Conservation (phyloP, 2,888 invertebrate genomes). For the Lysandra coridon region DNA sequence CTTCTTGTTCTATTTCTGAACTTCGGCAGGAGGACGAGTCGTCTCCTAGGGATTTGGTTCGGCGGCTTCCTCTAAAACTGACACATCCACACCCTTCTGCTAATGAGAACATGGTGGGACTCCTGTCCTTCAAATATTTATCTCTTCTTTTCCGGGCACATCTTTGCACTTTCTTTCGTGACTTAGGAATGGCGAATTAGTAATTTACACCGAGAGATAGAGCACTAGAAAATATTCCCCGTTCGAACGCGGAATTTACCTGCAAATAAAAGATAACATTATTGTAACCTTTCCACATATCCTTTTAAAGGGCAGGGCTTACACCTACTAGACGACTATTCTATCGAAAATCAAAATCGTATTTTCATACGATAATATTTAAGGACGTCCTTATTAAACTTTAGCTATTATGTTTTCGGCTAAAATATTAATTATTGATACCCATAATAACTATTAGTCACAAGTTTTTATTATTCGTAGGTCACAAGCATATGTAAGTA, state of each 20-base stretch:
- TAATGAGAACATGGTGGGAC: slow-evolving; percentile 74
- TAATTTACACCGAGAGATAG: slow-evolving; percentile 24
- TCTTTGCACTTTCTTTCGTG: slow-evolving; percentile 66
- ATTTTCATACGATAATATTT: not conserved
- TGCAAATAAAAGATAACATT: slow-evolving; percentile 42
- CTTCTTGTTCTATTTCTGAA: slow-evolving; percentile 75
- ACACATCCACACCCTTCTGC: slow-evolving; percentile 76
- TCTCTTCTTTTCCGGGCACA: slow-evolving; percentile 76
- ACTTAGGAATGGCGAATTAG: slow-evolving; percentile 65
- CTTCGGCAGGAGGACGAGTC: slow-evolving; percentile 75
- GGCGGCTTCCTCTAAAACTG: slow-evolving; percentile 64
- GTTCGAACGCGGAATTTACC: slow-evolving; percentile 42
- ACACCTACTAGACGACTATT: not conserved
- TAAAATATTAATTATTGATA: too few relatives aligned
- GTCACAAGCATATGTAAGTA: too few relatives aligned
- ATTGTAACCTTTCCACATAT: not conserved
- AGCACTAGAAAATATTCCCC: slow-evolving; percentile 44
- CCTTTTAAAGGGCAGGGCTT: not conserved
- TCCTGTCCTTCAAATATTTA: slow-evolving; percentile 70
- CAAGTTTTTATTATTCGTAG: too few relatives aligned
- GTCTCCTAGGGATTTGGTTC: slow-evolving; percentile 66
- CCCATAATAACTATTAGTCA: too few relatives aligned
- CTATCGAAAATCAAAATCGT: not conserved
- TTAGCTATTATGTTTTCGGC: not conserved
- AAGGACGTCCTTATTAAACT: not conserved